phyloP scores from a whole-genome alignment of 2,113 vertebrate genomes.

The Dinomys branickii region DNA sequence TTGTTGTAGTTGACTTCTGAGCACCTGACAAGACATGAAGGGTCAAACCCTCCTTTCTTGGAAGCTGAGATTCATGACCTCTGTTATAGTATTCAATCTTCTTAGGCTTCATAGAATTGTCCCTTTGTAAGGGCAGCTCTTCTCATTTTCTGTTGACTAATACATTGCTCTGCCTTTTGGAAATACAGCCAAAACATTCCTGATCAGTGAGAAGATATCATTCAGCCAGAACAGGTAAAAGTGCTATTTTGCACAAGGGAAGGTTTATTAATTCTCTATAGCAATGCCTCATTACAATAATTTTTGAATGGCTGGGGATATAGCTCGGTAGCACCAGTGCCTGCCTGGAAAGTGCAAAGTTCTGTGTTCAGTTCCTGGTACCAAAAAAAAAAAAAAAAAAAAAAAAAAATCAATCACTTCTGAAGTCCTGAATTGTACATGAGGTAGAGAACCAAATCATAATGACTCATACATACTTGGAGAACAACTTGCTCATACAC shows the following conservation, averaged over 20 bases:
- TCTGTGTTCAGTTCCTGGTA: too few species aligned
- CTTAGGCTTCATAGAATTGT: neutral
- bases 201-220: neutral
- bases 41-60: neutral
- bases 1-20: neutral
- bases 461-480: slow-evolving; percentile 68
- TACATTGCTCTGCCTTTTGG: neutral
- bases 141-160: slow-evolving; percentile 37
- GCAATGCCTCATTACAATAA: slow-evolving; percentile 51
- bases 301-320: too few species aligned
- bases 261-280: neutral
- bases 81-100: neutral
- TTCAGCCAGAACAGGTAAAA: neutral
- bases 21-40: neutral
- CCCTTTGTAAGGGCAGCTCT: neutral
- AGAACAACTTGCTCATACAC: slow-evolving; percentile 56
- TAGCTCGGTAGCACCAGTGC: too few species aligned
- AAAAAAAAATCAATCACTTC: too few species aligned
- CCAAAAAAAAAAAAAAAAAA: too few species aligned
- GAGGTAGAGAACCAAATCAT: slow-evolving; percentile 29
- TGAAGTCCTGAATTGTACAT: slow-evolving; percentile 21
- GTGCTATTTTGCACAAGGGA: slow-evolving; percentile 30
- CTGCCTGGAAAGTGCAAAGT: too few species aligned
- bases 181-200: slow-evolving; percentile 8
- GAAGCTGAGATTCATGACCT: neutral